A percentile compares a stretch with the other conserved stretches of the same genome.
Conservation (phyloP, 2,888 invertebrate species). For the Leucophora obtusa region DNA sequence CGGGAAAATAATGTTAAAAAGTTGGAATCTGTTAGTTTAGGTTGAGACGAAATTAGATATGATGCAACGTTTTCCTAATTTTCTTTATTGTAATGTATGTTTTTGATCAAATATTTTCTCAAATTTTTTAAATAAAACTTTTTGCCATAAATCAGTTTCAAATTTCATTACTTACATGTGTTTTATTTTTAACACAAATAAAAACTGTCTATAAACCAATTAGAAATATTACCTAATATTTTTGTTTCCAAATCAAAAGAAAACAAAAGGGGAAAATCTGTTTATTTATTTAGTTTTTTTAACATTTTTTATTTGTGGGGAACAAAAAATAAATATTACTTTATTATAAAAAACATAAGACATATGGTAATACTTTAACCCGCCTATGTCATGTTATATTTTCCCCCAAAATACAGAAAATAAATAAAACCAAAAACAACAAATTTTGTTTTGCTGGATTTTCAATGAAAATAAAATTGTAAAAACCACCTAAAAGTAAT, state of each 20-base stretch:
- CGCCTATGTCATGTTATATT: conserved; percentile 56
- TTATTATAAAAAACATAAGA: conserved; percentile 38
- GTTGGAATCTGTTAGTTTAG: too few relatives aligned
- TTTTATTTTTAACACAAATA: conserved; percentile 1
- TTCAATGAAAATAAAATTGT: background rate
- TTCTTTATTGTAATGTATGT: background rate
- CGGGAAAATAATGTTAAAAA: too few relatives aligned
- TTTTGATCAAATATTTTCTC: background rate
- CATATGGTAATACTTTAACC: conserved; percentile 61
- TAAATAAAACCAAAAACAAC: background rate
- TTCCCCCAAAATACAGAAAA: conserved; percentile 2
- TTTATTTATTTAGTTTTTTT: conserved; percentile 7
- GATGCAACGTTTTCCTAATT: too few relatives aligned
- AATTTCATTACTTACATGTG: conserved; percentile 3
- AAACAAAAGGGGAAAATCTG: conserved; percentile 4
- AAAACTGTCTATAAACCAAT: conserved; percentile 18
- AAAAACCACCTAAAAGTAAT: conserved; percentile 5
- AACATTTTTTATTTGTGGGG: conserved; percentile 29
- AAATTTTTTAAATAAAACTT: background rate
- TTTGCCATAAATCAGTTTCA: background rate
- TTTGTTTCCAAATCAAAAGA: background rate
- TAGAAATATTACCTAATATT: conserved; percentile 30
- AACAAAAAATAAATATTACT: conserved; percentile 41
- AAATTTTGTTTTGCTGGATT: background rate
- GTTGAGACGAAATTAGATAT: too few relatives aligned